A percentile compares a stretch with the other conserved stretches of the same genome.
Conservation (phyloP, 2,888 invertebrate genomes). For the Atethmia centrago region DNA sequence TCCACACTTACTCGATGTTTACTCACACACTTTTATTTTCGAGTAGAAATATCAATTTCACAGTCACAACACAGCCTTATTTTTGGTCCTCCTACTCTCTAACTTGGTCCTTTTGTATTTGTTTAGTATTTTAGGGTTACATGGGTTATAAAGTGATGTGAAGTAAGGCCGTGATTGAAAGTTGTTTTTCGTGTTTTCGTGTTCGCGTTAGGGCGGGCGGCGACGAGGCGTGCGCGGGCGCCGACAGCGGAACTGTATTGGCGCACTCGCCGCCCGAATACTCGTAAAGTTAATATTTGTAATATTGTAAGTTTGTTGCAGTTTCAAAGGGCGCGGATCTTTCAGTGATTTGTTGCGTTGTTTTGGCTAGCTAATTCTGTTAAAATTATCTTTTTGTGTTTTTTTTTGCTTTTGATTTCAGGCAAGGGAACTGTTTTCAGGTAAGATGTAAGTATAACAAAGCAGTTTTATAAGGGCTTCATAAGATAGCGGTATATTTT, state of each 20-base stretch:
- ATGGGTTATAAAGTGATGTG: background rate
- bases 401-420: constrained; percentile 3
- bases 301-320: constrained; percentile 80
- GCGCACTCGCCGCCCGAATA: constrained; percentile 75
- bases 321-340: constrained; percentile 70
- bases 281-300: constrained; percentile 81
- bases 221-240: constrained; percentile 86
- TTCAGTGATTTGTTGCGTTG: constrained; percentile 45
- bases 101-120: constrained; percentile 15
- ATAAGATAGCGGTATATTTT: background rate
- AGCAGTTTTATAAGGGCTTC: background rate
- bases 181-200: constrained; percentile 50
- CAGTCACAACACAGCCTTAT: constrained; percentile 64
- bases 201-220: constrained; percentile 85
- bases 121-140: background rate
- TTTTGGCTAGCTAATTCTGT: constrained; percentile 8
- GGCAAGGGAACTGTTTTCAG: background rate
- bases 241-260: constrained; percentile 83
- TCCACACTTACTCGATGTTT: constrained; percentile 61
- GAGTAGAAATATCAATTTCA: constrained; percentile 60
- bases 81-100: constrained; percentile 19
- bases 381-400: background rate
- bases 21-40: constrained; percentile 67
- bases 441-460: background rate
- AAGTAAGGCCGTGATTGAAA: constrained; percentile 21